phyloP scores from a whole-genome alignment of 2,113 vertebrate species.

The Perca flavescens region DNA sequence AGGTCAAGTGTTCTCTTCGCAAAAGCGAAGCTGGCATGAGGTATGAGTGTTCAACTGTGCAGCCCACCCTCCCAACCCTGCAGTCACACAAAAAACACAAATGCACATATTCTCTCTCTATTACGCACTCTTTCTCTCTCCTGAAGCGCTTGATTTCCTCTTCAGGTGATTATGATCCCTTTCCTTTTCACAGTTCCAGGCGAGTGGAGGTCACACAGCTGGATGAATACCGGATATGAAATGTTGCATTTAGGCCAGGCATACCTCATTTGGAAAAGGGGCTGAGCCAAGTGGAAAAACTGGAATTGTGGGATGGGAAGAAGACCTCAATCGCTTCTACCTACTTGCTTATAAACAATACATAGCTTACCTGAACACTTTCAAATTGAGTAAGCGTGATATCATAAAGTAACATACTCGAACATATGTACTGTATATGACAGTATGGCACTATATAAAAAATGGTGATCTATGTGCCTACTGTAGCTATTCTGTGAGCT shows the following conservation, averaged over 20 bases:
- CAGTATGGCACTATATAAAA: neutral
- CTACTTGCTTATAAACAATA: neutral
- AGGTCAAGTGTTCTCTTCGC: conserved; percentile 55
- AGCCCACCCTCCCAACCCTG: neutral
- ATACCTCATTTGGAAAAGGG: conserved; percentile 66
- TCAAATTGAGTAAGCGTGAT: neutral
- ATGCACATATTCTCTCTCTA: conserved; percentile 37
- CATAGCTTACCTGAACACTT: neutral
- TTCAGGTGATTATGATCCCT: conserved; percentile 78
- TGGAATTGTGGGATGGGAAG: neutral
- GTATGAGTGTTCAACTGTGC: conserved; percentile 6
- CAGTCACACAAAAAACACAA: conserved; percentile 22
- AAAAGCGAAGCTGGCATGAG: conserved; percentile 37
- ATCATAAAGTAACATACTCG: no score
- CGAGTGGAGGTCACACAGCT: conserved; percentile 68
- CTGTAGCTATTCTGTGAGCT: conserved; percentile 1
- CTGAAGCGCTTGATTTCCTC: conserved; percentile 68
- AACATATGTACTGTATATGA: neutral
- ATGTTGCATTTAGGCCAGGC: conserved; percentile 73
- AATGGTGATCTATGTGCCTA: neutral
- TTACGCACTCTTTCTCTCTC: conserved; percentile 18
- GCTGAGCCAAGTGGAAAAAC: conserved; percentile 52
- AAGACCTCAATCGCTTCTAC: neutral
- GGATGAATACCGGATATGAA: conserved; percentile 77
- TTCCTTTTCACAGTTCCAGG: conserved; percentile 74